These are phyloP conservation scores for Cantharis lateralis DNA, from an alignment of 2,888 invertebrate species.

Conservation along the genomic window DNA sequence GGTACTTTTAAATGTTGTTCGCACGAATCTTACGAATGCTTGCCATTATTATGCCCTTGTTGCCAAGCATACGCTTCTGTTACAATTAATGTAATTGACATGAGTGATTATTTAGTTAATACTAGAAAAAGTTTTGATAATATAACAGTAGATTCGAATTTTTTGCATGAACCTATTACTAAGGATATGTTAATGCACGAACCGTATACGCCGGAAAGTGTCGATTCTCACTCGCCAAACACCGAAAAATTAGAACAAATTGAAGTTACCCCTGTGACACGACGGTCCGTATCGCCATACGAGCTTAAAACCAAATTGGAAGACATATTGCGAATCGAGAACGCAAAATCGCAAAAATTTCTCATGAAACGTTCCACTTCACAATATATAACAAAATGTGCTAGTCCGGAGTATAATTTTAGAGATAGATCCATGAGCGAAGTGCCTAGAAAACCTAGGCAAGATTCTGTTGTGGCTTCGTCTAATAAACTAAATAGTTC, in stretches of 20 bases:
- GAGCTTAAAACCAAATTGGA: constrained; percentile 67
- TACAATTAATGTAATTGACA: constrained; percentile 54
- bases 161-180: constrained; percentile 60
- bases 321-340: constrained; percentile 51
- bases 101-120: constrained; percentile 47
- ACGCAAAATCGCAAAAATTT: constrained; percentile 36
- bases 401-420: constrained; percentile 28
- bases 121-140: constrained; percentile 45
- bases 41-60: constrained; percentile 57
- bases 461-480: constrained; percentile 37
- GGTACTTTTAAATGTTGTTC: constrained; percentile 73
- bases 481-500: constrained; percentile 52
- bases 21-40: constrained; percentile 56
- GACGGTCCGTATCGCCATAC: constrained; percentile 62
- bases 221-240: constrained; percentile 75
- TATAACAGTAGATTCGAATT: constrained; percentile 51
- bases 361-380: constrained; percentile 44
- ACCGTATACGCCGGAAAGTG: constrained; percentile 83
- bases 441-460: constrained; percentile 39
- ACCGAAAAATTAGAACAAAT: constrained; percentile 56
- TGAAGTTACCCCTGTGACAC: constrained; percentile 29
- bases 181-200: constrained; percentile 60
- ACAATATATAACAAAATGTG: constrained; percentile 36
- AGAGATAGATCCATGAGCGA: constrained; percentile 48
- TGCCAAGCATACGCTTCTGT: constrained; percentile 54